Base-by-base conservation (phyloP, 2,113 vertebrate species). In the Leucoraja erinaceus region DNA sequence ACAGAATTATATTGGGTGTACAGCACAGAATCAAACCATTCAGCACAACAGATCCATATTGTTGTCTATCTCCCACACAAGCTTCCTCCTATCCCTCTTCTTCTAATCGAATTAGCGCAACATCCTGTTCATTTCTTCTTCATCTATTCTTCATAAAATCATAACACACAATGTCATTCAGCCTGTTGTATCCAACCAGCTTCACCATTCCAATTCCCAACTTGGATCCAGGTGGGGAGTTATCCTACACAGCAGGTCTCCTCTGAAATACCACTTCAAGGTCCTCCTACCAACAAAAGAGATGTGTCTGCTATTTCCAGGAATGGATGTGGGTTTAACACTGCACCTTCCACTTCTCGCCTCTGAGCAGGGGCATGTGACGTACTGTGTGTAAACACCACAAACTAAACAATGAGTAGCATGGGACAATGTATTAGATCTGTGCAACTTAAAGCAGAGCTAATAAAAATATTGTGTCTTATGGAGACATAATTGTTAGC, bases 401-500 rank as follows among this genome's bases (percentile, higher is more conserved):
- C 14, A 14, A 25, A 18, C 56, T 88, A 63, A 31, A 88, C 83
- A 88, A 14, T 31, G 83, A 63, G 83, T 63, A 31, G 28, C 83
- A 88, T n/a, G 59, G 83, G 59, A 88, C 83, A 88, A 88, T 88
- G 61, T 28, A 63, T 12, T 59, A 59, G 38, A 25, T 83, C 18
- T 20, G 7, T 9, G 11, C 47, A 84, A 84, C 12, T 61, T 84
- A 31, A 88, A 10, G 28, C 59, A 31, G 59, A 61, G 56, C 81
- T 84, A 61, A 84, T 84, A 61, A 84, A 61, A 88, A 88, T 63
- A 88, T 88, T 88, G 83, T 88, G 83, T 63, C 83, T 63, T 88
- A 63, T 63, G 83, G 83, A 88, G 83, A 31, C 83, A 63, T 88
- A 88, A 88, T 88, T 88, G 83, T 28, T 88, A 31, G 83, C 33